Conservation (phyloP, 2,888 invertebrate genomes). For the Agonopterix alstromeriana region DNA sequence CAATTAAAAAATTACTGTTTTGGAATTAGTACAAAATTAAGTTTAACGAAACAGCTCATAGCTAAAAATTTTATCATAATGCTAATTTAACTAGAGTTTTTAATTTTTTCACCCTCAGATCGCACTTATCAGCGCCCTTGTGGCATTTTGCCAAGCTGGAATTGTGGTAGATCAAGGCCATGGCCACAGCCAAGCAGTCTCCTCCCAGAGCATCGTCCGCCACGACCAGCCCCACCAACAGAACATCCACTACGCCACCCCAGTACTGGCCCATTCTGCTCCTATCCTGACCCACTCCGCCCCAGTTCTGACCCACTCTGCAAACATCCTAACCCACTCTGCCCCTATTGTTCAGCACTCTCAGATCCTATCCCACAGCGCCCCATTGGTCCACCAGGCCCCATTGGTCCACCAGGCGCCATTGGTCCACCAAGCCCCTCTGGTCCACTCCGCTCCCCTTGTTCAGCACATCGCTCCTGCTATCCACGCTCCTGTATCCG, state of each 20-base stretch:
- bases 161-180: constrained; percentile 47
- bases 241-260: constrained; percentile 25
- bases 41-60: too few relatives aligned
- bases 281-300: constrained; percentile 18
- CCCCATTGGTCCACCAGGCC: constrained; percentile 8
- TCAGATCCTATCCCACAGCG: constrained; percentile 10
- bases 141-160: constrained; percentile 67
- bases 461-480: constrained; percentile 11
- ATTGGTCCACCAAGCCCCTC: constrained; percentile 6
- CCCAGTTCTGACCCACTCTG: constrained; percentile 15
- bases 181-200: constrained; percentile 43
- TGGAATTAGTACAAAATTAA: too few relatives aligned
- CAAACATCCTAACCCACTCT: constrained; percentile 8
- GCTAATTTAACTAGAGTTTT: background rate
- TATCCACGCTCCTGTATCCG: constrained; percentile 8
- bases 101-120: constrained; percentile 36
- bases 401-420: constrained; percentile 7
- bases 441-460: constrained; percentile 11
- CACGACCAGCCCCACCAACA: constrained; percentile 52
- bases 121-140: constrained; percentile 48
- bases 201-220: constrained; percentile 61
- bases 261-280: constrained; percentile 13
- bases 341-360: constrained; percentile 9
- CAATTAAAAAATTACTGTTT: too few relatives aligned
- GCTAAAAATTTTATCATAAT: background rate